Evolutionary conservation across 1,140 invertebrate genomes (phyloP).

Genomic region (Vanessa tameamea): DNA sequence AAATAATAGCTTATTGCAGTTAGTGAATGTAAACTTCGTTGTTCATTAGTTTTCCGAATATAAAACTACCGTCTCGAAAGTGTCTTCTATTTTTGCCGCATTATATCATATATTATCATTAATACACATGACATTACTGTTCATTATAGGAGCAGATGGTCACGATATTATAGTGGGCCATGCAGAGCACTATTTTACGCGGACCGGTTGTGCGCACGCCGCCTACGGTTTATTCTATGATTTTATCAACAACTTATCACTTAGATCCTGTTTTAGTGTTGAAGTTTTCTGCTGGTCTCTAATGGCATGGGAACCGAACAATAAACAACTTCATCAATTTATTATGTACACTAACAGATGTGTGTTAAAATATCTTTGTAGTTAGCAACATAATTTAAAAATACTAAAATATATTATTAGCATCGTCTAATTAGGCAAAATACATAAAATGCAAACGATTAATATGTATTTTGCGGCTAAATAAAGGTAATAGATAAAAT

Average conservation of each 20-base stretch:
- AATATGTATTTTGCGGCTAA: background rate
- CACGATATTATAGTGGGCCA: conserved; percentile 49
- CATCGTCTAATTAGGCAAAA: too few species aligned
- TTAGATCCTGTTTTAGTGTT: conserved; percentile 65
- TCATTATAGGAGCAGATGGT: conserved; percentile 47
- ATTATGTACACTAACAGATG: conserved; percentile 8
- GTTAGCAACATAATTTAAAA: background rate
- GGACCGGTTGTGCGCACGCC: conserved; percentile 57
- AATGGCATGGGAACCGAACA: conserved; percentile 58
- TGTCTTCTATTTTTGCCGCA: background rate
- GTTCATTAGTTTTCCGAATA: too few species aligned
- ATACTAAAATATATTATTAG: conserved; percentile 3
- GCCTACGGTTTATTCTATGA: conserved; percentile 57
- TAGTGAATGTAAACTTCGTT: too few species aligned
- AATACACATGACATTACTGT: background rate
- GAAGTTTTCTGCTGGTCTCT: conserved; percentile 49
- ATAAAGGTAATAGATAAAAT: conserved; percentile 5
- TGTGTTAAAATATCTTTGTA: background rate
- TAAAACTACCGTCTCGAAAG: too few species aligned
- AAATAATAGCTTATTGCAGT: too few species aligned
- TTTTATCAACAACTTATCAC: conserved; percentile 73
- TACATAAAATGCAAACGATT: background rate
- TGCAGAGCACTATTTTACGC: conserved; percentile 59
- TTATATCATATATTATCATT: conserved; percentile 9
- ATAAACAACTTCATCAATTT: conserved; percentile 30